Evolutionary conservation across 1,140 invertebrate species (phyloP).

Genomic region (Drosophila melanica): DNA sequence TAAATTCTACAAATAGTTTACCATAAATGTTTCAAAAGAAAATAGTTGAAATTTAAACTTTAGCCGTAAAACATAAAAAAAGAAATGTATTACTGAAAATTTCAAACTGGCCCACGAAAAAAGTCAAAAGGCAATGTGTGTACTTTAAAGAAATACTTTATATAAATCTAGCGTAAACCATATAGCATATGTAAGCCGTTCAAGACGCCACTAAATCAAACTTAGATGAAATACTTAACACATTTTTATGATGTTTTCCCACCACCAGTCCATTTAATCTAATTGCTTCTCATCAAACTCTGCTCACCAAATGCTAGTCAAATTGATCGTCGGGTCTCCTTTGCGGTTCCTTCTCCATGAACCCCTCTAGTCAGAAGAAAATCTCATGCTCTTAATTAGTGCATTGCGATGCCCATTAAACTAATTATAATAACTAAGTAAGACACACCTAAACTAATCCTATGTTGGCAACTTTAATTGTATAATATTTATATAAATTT

Average conservation of each 20-base stretch:
- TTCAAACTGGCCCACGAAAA: slow-evolving; percentile 29
- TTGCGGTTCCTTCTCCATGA: slow-evolving; percentile 51
- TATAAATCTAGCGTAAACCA: slow-evolving; percentile 62
- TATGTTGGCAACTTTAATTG: slow-evolving; percentile 64
- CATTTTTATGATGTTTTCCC: slow-evolving; percentile 34
- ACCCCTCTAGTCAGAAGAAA: slow-evolving; percentile 40
- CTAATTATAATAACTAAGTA: background rate
- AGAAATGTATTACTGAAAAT: slow-evolving; percentile 24
- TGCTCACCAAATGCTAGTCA: slow-evolving; percentile 50
- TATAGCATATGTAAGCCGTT: slow-evolving; percentile 56
- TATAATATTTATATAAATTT: slow-evolving; percentile 67
- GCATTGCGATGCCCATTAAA: slow-evolving; percentile 14
- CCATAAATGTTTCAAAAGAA: background rate
- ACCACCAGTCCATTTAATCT: background rate
- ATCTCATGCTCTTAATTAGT: slow-evolving; percentile 68
- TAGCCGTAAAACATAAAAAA: slow-evolving; percentile 1
- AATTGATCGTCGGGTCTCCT: slow-evolving; percentile 29
- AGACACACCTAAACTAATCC: slow-evolving; percentile 26
- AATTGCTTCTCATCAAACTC: slow-evolving; percentile 14
- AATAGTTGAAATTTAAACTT: slow-evolving; percentile 5
- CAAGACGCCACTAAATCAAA: slow-evolving; percentile 45
- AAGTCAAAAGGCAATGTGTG: slow-evolving; percentile 62
- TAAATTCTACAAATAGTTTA: slow-evolving; percentile 14
- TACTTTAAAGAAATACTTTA: slow-evolving; percentile 78
- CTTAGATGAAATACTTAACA: slow-evolving; percentile 24